Evolutionary conservation across 2,888 invertebrate species (phyloP).

Genomic region (Actias luna): DNA sequence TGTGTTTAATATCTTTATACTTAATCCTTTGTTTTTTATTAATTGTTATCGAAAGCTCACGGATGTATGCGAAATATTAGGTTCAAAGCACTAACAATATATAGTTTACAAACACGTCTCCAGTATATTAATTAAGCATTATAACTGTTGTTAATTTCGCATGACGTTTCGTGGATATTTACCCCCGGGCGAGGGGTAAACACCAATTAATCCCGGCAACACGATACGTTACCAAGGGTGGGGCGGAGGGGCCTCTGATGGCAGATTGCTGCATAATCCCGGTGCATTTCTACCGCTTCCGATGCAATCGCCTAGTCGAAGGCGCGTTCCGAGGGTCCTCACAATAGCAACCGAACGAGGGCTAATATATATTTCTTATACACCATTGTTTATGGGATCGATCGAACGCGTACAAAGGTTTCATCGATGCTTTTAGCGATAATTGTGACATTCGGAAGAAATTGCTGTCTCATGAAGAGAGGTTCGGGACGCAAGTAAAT

Average conservation of each 20-base stretch:
- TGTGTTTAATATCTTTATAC: not conserved
- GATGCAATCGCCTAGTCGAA: constrained; percentile 29
- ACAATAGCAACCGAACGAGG: constrained; percentile 34
- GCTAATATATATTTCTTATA: constrained; percentile 61
- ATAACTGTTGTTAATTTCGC: constrained; percentile 69
- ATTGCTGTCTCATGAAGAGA: not conserved
- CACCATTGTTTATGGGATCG: constrained; percentile 57
- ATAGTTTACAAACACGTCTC: not conserved
- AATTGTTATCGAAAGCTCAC: not conserved
- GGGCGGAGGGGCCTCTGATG: constrained; percentile 47
- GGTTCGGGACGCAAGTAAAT: not conserved
- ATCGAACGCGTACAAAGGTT: constrained; percentile 39
- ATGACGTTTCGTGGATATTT: constrained; percentile 65
- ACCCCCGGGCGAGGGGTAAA: constrained; percentile 65
- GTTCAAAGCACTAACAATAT: not conserved
- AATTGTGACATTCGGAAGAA: constrained; percentile 22
- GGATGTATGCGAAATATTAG: not conserved
- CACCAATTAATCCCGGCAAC: constrained; percentile 79
- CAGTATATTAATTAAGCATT: constrained; percentile 36
- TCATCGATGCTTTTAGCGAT: constrained; percentile 28
- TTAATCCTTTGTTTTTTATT: not conserved
- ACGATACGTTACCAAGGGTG: constrained; percentile 60
- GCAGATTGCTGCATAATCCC: constrained; percentile 74
- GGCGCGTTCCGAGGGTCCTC: constrained; percentile 34
- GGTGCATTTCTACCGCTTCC: constrained; percentile 76